Evolutionary conservation across 2,113 vertebrate species (phyloP), one percentile per base, ranked within the genome.

Genomic region (Pachycephala philippinensis): DNA sequence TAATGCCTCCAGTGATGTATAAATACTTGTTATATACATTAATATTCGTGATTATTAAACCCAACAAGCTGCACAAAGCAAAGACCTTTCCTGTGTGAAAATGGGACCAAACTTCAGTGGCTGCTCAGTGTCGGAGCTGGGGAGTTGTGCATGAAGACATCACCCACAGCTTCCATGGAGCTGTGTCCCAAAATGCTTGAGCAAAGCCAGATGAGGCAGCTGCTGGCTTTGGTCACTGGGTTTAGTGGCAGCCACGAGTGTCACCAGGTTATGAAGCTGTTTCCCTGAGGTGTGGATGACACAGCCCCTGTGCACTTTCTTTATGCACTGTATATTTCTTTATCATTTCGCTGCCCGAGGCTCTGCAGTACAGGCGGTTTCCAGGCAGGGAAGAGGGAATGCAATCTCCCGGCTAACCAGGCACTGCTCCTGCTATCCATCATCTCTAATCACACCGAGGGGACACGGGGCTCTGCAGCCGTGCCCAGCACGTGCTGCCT

Each of bases 301-400:
- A 27, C 71, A 52, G 64, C 60, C 69, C 56, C 47, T 6, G 50
- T 44, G 68, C 2, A 1, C 40, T 15, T 33, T 6, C 47, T 57
- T 45, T 1, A 2, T 24, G 27, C 54, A n/a, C n/a, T n/a, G n/a
- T n/a, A n/a, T n/a, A n/a, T n/a, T n/a, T n/a, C n/a, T n/a, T n/a
- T 40, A 1, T 27, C 1, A 0, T 69, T 68, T 27, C 0, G 0
- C 21, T 53, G 47, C 92, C 35, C 9, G 0, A n/a, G 42, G 71
- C 63, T 82, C 40, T 70, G 63, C 5, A 6, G 21, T 1, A 3
- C 23, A 35, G 74, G 23, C 31, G 84, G 27, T 64, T 90, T 42
- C 66, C 23, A 28, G 21, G 66, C 7, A 16, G 50, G 24, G 81
- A 30, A 56, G 27, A 39, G 57, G 79, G 31, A 76, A 57, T 15